Conservation (phyloP, 2,888 invertebrate species). For the Cryptocephalus primarius region DNA sequence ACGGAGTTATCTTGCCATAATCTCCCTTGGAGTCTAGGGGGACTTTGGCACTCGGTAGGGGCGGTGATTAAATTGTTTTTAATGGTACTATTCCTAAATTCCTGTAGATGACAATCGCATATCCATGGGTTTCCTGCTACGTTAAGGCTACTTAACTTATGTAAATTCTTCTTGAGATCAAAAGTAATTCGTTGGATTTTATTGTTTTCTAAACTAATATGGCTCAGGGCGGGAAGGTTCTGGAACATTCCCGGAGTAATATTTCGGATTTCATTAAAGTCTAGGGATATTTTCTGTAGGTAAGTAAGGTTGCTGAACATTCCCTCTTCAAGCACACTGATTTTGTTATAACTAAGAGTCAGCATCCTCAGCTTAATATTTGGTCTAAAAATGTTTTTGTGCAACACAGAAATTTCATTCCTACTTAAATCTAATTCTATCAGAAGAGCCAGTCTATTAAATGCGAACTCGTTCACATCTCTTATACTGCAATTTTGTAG, state of each 20-base stretch:
- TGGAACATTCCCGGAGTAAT: conserved; percentile 52
- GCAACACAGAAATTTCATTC: conserved; percentile 55
- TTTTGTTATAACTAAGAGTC: conserved; percentile 61
- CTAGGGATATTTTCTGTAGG: conserved; percentile 66
- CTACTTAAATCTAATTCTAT: conserved; percentile 74
- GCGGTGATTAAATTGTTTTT: conserved; percentile 62
- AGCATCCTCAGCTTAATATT: conserved; percentile 61
- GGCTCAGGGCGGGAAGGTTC: conserved; percentile 47
- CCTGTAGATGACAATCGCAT: conserved; percentile 75
- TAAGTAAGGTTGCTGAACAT: conserved; percentile 65
- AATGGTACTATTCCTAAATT: conserved; percentile 67
- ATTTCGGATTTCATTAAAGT: conserved; percentile 59
- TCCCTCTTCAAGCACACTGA: conserved; percentile 60
- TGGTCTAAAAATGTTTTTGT: conserved; percentile 59
- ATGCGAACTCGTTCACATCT: conserved; percentile 62
- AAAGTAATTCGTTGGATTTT: conserved; percentile 53
- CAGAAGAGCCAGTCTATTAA: conserved; percentile 63
- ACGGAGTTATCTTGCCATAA: conserved; percentile 64
- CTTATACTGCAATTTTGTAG: conserved; percentile 64
- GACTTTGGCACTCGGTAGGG: conserved; percentile 63
- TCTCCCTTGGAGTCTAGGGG: conserved; percentile 53
- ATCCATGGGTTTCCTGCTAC: conserved; percentile 71
- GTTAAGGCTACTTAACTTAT: conserved; percentile 60
- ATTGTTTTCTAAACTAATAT: conserved; percentile 63
- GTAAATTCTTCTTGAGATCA: conserved; percentile 53